Percentiles rank a stretch among this genome's conserved stretches.
These are phyloP conservation scores for Coenonympha arcania DNA, from an alignment of 2,888 invertebrate genomes.

Conservation along the genomic window DNA sequence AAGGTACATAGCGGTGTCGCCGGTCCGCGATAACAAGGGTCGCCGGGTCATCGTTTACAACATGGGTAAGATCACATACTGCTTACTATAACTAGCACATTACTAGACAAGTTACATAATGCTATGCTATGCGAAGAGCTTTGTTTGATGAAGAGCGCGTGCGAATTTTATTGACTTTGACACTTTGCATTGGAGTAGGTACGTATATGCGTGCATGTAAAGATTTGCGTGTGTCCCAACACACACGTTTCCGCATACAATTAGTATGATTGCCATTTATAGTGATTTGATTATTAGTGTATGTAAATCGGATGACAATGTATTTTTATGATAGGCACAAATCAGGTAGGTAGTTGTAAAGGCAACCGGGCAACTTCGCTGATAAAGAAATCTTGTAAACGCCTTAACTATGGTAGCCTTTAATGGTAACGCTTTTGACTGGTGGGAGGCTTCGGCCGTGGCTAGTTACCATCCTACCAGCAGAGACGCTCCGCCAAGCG, in stretches of 20 bases:
- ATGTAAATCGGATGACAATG: too few relatives aligned
- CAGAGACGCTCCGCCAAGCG: too few relatives aligned
- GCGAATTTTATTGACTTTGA: slow-evolving; percentile 25
- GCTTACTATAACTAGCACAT: slow-evolving; percentile 31
- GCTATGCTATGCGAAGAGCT: slow-evolving; percentile 5
- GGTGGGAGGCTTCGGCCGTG: too few relatives aligned
- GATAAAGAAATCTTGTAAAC: too few relatives aligned
- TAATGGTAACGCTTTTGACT: too few relatives aligned
- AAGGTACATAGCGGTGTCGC: slow-evolving; percentile 83
- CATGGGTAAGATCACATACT: slow-evolving; percentile 64
- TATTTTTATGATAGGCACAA: too few relatives aligned
- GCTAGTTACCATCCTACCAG: too few relatives aligned
- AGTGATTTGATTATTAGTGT: too few relatives aligned
- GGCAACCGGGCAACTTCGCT: too few relatives aligned
- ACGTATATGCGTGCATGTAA: slow-evolving; percentile 8
- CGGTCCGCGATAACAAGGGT: slow-evolving; percentile 80
- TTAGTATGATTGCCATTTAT: background rate
- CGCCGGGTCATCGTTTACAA: slow-evolving; percentile 81
- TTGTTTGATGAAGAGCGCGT: slow-evolving; percentile 8
- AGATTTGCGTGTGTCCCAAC: background rate
- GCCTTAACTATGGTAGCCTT: too few relatives aligned
- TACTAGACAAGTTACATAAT: slow-evolving; percentile 12
- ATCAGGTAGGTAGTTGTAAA: background rate
- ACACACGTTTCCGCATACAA: background rate
- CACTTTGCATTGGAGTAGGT: slow-evolving; percentile 4